Evolutionary conservation across 2,113 vertebrate genomes (phyloP).

Genomic region (Phalacrocorax pelagicus): DNA sequence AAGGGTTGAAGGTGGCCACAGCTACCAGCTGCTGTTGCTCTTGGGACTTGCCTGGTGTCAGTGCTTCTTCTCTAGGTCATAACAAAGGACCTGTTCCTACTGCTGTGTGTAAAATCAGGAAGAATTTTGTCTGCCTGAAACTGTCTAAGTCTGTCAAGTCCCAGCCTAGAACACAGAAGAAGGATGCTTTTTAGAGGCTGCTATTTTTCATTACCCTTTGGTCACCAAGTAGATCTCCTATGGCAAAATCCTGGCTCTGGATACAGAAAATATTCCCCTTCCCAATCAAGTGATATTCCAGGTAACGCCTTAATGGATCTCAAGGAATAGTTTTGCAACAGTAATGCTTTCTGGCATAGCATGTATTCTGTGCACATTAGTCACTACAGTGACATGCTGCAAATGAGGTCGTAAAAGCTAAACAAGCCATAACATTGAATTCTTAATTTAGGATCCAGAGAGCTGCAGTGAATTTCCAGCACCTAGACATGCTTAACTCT

Average conservation of each 20-base stretch:
- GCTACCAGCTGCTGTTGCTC: not conserved
- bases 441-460: not conserved
- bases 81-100: not conserved
- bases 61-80: not conserved
- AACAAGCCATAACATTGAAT: not conserved
- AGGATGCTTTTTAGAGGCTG: not conserved
- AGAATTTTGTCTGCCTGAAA: not conserved
- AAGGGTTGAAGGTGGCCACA: not conserved
- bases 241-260: not conserved
- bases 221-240: not conserved
- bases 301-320: not conserved
- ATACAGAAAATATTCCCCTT: not conserved
- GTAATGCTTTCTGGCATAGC: not conserved
- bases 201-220: not conserved
- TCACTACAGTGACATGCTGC: not conserved
- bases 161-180: not conserved
- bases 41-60: not conserved
- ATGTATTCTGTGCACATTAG: not conserved
- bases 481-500: not conserved
- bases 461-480: slow-evolving; percentile 4
- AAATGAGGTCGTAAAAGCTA: not conserved
- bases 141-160: not conserved
- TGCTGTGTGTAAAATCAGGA: not conserved
- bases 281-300: not conserved
- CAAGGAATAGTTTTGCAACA: not conserved